A percentile compares a stretch with the other conserved stretches of the same genome.
These are phyloP conservation scores for Drosophila sp. DNA, from an alignment of 1,140 invertebrate genomes.

Conservation along the genomic window DNA sequence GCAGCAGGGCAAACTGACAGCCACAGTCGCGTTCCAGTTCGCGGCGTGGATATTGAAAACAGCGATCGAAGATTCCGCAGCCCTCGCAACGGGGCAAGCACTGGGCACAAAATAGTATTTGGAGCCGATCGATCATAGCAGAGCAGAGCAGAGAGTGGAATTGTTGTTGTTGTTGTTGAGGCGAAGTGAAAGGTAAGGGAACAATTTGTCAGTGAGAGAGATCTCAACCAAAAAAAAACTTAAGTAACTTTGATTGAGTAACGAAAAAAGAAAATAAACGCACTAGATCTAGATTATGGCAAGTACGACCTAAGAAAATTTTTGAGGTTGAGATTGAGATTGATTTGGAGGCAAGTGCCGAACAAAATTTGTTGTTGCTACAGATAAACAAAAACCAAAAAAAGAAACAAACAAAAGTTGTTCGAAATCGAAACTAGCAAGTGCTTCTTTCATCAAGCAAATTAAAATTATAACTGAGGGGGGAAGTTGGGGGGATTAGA, in stretches of 20 bases:
- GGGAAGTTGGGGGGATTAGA: not conserved
- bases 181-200: constrained; percentile 60
- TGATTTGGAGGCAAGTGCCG: constrained; percentile 29
- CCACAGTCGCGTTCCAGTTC: constrained; percentile 91
- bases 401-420: not conserved
- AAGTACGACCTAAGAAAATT: constrained; percentile 37
- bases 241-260: constrained; percentile 24
- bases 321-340: constrained; percentile 28
- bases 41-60: constrained; percentile 91
- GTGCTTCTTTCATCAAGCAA: constrained; percentile 54
- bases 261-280: constrained; percentile 24
- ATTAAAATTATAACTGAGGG: constrained; percentile 22
- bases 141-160: constrained; percentile 43
- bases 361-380: constrained; percentile 12
- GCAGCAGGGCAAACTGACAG: constrained; percentile 93
- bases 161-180: not conserved
- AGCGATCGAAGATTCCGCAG: constrained; percentile 92
- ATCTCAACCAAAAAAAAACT: constrained; percentile 59
- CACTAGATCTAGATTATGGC: constrained; percentile 15
- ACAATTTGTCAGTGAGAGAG: constrained; percentile 75
- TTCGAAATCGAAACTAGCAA: constrained; percentile 38
- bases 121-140: constrained; percentile 39
- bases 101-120: constrained; percentile 34
- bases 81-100: constrained; percentile 85
- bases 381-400: constrained; percentile 27